A percentile compares a stretch with the other conserved stretches of the same genome.
Conservation (phyloP, 1,140 invertebrate species). For the Lepidurus apus region DNA sequence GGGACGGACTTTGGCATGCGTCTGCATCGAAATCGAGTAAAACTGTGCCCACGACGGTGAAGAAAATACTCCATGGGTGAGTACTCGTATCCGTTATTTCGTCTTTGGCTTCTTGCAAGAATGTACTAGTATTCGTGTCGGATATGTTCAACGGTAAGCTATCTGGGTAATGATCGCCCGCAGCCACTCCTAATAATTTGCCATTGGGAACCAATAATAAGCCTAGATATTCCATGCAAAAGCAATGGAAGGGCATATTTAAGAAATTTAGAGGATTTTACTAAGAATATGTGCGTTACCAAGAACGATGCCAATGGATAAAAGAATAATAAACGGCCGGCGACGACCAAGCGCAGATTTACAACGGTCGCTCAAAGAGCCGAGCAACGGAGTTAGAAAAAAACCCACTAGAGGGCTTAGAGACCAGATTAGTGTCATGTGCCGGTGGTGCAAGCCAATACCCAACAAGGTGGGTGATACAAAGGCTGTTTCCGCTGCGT, state of each 20-base stretch:
- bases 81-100: slow-evolving; percentile 28
- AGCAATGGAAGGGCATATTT: neutral
- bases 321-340: slow-evolving; percentile 81
- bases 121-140: neutral
- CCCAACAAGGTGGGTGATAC: slow-evolving; percentile 90
- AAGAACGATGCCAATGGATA: slow-evolving; percentile 81
- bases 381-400: slow-evolving; percentile 85
- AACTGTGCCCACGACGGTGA: slow-evolving; percentile 88
- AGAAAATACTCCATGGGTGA: slow-evolving; percentile 82
- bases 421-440: slow-evolving; percentile 94
- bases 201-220: slow-evolving; percentile 86
- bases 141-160: neutral
- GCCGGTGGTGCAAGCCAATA: slow-evolving; percentile 81
- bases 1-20: slow-evolving; percentile 86
- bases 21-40: slow-evolving; percentile 93
- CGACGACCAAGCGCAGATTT: slow-evolving; percentile 69
- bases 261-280: neutral
- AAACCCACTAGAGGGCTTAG: slow-evolving; percentile 85
- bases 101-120: slow-evolving; percentile 26
- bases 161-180: slow-evolving; percentile 60
- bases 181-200: slow-evolving; percentile 67
- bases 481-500: slow-evolving; percentile 94
- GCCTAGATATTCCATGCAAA: slow-evolving; percentile 50
- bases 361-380: slow-evolving; percentile 86
- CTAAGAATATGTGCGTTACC: slow-evolving; percentile 53